Base-by-base conservation (phyloP, 2,888 invertebrate species). In the Drosophila infuscata region DNA sequence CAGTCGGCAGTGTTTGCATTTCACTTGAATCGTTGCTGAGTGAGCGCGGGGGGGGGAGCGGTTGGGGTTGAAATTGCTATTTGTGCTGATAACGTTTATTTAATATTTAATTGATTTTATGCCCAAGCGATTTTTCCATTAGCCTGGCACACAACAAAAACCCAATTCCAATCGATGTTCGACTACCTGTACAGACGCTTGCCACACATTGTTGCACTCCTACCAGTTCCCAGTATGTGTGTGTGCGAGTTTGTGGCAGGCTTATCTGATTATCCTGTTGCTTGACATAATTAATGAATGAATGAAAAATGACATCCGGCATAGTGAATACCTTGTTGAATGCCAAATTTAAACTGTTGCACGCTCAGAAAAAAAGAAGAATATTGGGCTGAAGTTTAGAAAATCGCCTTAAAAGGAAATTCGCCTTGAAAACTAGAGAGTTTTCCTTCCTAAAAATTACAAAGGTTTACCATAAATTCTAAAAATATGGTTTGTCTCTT, bases 71-170 rank as follows among this genome's bases (percentile, higher is more conserved):
- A 65, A 81, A 85, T 85, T 88, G 81, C 81, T 85, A 79, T 85
- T 88, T 83, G 85, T 83, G 85, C 86, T 76, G 84, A 79, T 88
- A 76, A 76, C 77, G 81, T 75, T 85, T 83, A 89, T 88, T 87
- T 88, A 88, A 87, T 87, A 89, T 89, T 87, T 89, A 87, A 89
- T 87, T 87, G 82, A 85, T 85, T 88, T 75, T 75, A 81, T 74
- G 78, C 81, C 71, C 73, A 79, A 71, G 73, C 70, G 67, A 75
- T 77, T 84, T 87, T 81, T 78, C 79, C 74, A 83, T 81, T 83
- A 75, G 67, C 74, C 51, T 74, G 54, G 49, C 76, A 74, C 68
- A 79, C 62, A 74, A 68, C 70, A 46, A 25, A 56, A 56, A 38
- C 49, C 61, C 71, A 69, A 43, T 70, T 66, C 35, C 33, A 30